Conservation (phyloP, 2,888 invertebrate species). For the Dichetophora obliterata region DNA sequence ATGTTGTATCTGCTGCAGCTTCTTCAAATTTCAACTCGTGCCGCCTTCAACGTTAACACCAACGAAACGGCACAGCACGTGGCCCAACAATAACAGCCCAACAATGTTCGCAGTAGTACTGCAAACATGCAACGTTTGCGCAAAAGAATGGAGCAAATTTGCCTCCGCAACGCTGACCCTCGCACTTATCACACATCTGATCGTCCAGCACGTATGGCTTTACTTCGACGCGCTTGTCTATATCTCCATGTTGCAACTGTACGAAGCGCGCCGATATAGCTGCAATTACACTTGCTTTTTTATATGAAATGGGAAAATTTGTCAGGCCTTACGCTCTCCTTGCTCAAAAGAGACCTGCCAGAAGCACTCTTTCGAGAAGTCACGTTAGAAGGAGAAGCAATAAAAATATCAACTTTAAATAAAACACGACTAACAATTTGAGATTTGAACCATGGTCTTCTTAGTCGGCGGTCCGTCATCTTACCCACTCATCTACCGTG, state of each 20-base stretch:
- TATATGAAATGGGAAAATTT: too few relatives aligned
- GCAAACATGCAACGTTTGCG: conserved; percentile 98
- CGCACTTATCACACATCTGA: conserved; percentile 99
- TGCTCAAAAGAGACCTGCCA: too few relatives aligned
- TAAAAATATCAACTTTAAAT: too few relatives aligned
- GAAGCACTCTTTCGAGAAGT: too few relatives aligned
- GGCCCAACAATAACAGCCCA: conserved; percentile 99
- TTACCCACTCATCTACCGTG: too few relatives aligned
- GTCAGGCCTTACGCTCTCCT: too few relatives aligned
- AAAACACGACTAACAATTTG: too few relatives aligned
- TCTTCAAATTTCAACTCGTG: conserved; percentile 46
- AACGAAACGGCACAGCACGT: conserved; percentile 96
- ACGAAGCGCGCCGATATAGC: conserved; percentile 99
- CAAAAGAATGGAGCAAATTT: conserved; percentile 99
- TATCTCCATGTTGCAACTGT: conserved; percentile 97
- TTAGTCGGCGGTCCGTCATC: too few relatives aligned
- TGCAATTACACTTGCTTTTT: too few relatives aligned
- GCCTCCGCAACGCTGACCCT: conserved; percentile 96
- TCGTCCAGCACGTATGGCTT: conserved; percentile 99
- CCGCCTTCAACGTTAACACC: conserved; percentile 90
- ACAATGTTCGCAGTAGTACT: conserved; percentile 99
- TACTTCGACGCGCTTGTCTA: conserved; percentile 96
- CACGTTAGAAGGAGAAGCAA: too few relatives aligned
- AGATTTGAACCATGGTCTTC: too few relatives aligned
- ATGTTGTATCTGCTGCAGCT: not conserved